phyloP scores from a whole-genome alignment of 2,113 vertebrate genomes.

The Arothron firmamentum region DNA sequence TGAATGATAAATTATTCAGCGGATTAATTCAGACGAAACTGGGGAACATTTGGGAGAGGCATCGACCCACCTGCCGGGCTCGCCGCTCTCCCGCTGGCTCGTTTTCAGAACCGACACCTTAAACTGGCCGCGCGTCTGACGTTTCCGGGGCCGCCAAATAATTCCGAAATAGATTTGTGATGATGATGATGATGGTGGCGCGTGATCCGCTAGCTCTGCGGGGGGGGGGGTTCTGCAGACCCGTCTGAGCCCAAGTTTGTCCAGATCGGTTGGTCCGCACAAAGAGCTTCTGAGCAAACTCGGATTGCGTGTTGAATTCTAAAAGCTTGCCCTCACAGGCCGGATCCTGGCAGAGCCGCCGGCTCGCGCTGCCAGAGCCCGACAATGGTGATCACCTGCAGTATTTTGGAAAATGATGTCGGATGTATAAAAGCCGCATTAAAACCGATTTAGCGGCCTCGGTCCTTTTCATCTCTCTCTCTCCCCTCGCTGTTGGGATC shows the following conservation, averaged over 20 bases:
- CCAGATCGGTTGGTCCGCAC: not conserved
- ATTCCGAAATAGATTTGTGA: too few relatives aligned
- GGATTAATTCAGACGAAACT: constrained; percentile 56
- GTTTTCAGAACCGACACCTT: constrained; percentile 46
- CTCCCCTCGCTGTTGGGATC: too few relatives aligned
- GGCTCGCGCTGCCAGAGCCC: constrained; percentile 8
- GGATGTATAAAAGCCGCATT: constrained; percentile 46
- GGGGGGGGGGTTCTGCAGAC: constrained; percentile 40
- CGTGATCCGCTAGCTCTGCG: too few relatives aligned
- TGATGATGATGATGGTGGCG: too few relatives aligned
- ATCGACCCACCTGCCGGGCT: constrained; percentile 29
- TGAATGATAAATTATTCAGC: constrained; percentile 65
- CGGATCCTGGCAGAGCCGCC: constrained; percentile 55
- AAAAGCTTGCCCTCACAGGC: constrained; percentile 55
- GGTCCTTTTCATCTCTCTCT: constrained; percentile 29
- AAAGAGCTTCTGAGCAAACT: constrained; percentile 55
- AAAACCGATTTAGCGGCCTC: constrained; percentile 29
- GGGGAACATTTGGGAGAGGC: constrained; percentile 27
- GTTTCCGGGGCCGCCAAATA: constrained; percentile 18
- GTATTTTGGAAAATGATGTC: constrained; percentile 52
- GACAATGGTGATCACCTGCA: constrained; percentile 66
- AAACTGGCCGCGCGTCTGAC: constrained; percentile 35
- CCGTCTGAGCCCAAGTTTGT: constrained; percentile 27
- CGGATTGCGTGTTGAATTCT: constrained; percentile 63
- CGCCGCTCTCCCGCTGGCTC: constrained; percentile 1